Evolutionary conservation across 2,888 invertebrate species (phyloP).

Genomic region (Leptinotarsa haldemani): DNA sequence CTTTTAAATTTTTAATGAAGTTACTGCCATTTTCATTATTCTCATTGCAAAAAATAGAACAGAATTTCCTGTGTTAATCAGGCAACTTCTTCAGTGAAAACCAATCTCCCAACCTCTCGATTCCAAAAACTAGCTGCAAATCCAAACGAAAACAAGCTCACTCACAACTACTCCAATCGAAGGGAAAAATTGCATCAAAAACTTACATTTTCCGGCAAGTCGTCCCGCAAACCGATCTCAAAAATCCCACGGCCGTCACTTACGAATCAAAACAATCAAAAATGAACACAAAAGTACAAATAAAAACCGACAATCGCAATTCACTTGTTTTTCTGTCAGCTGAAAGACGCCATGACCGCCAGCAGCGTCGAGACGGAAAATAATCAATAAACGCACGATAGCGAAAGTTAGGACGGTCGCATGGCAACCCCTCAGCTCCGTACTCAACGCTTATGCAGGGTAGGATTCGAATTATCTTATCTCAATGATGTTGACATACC

Average conservation of each 20-base stretch:
- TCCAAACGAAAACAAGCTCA: neutral
- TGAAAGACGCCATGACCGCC: slow-evolving; percentile 64
- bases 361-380: slow-evolving; percentile 65
- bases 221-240: slow-evolving; percentile 25
- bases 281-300: slow-evolving; percentile 55
- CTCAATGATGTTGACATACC: neutral
- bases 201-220: slow-evolving; percentile 27
- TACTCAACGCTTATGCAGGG: slow-evolving; percentile 47
- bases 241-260: slow-evolving; percentile 28
- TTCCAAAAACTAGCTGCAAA: neutral
- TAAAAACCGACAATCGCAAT: slow-evolving; percentile 55
- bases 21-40: slow-evolving; percentile 24
- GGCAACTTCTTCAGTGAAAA: neutral
- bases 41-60: neutral
- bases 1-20: slow-evolving; percentile 41
- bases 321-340: slow-evolving; percentile 63
- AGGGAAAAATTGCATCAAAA: neutral
- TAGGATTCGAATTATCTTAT: slow-evolving; percentile 23
- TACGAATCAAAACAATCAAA: slow-evolving; percentile 48
- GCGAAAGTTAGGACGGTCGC: slow-evolving; percentile 65
- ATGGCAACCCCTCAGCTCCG: slow-evolving; percentile 58
- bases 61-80: too few relatives aligned
- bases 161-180: neutral
- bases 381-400: slow-evolving; percentile 66
- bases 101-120: neutral